phyloP scores from a whole-genome alignment of 2,888 invertebrate species.

The Parelbella ahira region DNA sequence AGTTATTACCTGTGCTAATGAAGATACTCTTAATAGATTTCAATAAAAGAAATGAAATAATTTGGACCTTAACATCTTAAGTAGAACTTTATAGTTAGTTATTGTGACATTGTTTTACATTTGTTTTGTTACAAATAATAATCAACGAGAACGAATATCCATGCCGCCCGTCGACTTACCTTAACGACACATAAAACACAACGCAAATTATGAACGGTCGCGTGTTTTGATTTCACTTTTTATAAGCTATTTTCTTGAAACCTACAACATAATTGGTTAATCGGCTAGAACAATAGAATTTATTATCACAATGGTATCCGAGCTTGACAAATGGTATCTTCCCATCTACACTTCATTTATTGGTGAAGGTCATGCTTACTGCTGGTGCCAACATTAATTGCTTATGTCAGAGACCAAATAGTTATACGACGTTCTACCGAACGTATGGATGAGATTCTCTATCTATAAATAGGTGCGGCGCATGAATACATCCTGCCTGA shows the following conservation, averaged over 20 bases:
- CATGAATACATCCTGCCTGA: conserved; percentile 13
- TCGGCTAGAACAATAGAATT: conserved; percentile 15
- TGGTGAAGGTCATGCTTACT: no score
- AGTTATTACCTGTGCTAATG: no score
- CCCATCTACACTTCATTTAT: no score
- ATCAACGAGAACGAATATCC: no score
- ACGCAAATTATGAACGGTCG: neutral
- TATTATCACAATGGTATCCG: conserved; percentile 6
- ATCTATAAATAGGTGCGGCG: conserved; percentile 9
- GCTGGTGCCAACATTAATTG: no score
- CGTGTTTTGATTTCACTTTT: neutral
- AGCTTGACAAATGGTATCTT: conserved; percentile 1
- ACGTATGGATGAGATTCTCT: conserved; percentile 12
- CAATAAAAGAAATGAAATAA: no score
- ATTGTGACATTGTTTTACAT: no score
- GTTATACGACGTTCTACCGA: conserved; percentile 1
- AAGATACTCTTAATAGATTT: no score
- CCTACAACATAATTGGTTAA: conserved; percentile 8
- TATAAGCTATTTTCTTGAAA: conserved; percentile 1
- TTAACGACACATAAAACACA: conserved; percentile 4
- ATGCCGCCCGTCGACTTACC: no score
- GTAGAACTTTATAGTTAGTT: no score
- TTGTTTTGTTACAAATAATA: no score
- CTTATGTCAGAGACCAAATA: conserved; percentile 6
- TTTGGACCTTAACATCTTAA: no score